These are phyloP conservation scores for Bambusicola thoracicus DNA, from an alignment of 2,113 vertebrate species.

Conservation along the genomic window DNA sequence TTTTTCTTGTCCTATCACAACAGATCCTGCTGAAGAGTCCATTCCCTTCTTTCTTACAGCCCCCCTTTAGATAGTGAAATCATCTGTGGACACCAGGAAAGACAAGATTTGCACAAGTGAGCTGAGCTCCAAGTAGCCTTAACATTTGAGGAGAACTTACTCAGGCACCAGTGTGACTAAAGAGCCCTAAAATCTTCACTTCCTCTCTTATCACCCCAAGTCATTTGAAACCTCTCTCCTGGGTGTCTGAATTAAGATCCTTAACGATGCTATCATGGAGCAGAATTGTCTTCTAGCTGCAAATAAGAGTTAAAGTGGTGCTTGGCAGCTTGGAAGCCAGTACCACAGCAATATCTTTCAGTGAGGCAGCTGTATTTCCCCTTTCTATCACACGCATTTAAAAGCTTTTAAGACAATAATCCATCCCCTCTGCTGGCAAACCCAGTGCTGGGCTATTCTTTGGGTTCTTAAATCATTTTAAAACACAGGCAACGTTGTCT, in stretches of 20 bases:
- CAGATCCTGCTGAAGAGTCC: too few relatives aligned
- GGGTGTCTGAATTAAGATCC: background rate
- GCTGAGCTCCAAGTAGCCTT: fast-evolving
- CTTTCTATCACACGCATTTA: slow-evolving; percentile 59
- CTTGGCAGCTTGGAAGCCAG: slow-evolving; percentile 29
- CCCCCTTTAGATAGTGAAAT: too few relatives aligned
- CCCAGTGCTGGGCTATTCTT: slow-evolving; percentile 15
- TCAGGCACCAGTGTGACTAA: background rate
- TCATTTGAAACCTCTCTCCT: background rate
- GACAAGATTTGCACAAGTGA: background rate
- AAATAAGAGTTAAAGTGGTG: background rate
- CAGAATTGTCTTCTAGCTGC: background rate
- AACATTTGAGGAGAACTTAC: background rate
- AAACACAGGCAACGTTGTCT: slow-evolving; percentile 32
- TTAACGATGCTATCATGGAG: background rate
- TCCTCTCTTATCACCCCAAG: background rate
- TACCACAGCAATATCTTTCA: slow-evolving; percentile 38
- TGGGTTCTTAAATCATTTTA: slow-evolving; percentile 67
- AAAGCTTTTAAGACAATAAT: slow-evolving; percentile 73
- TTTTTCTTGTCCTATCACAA: too few relatives aligned
- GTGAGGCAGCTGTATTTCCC: slow-evolving; percentile 52
- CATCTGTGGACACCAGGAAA: fast-evolving
- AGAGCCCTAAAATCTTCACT: background rate
- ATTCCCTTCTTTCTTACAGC: too few relatives aligned
- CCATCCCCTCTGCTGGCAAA: slow-evolving; percentile 48